Base-by-base conservation (phyloP, 2,888 invertebrate species). In the Anthophora plumipes region DNA sequence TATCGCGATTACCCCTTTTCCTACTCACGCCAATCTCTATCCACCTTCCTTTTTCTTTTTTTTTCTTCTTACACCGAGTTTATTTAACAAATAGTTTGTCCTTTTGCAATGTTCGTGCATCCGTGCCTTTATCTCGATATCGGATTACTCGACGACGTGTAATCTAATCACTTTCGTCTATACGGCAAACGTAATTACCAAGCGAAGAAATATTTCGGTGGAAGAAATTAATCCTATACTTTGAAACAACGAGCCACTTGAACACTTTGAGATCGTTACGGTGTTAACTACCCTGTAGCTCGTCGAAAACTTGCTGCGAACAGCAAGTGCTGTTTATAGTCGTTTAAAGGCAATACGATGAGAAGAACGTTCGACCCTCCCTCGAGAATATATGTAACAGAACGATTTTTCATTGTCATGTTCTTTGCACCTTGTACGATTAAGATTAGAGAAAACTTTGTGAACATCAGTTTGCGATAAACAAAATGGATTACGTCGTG, bases 281-380 rank as follows among this genome's bases (percentile, higher is more conserved):
- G 72, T 48, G 72, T 67, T 84, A 84, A 84, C 82, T 84, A 82
- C 68, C n/a, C 75, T 54, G 78, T 55, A 76, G 60, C 64, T 77
- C 54, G 31, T 67, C 70, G 68, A 81, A 84, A 83, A 78, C 54
- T 70, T 39, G 11, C 39, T 22, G 25, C 50, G 61, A 39, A 37
- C 37, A n/a, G 12, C 43, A 20, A 39, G 48, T 20, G 17, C 67
- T n/a, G 60, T 50, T 64, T 50, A 64, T 48, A 50, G 50, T 57
- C 68, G 22, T 50, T 55, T 61, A 31, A 22, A 20, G 31, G 25
- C 20, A 11, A 63, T 50, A n/a, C 14, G 20, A 31, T 4, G 43
- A 52, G 37, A n/a, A 39, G 39, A 64, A 52, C 20, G 2, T 68
- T 61, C 46, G 22, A 17, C 43, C 1, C 25, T 17, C 17, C 50